Evolutionary conservation across 1,140 invertebrate genomes (phyloP), one percentile per base, ranked within the genome.

Genomic region (Trichonephila clavipes): DNA sequence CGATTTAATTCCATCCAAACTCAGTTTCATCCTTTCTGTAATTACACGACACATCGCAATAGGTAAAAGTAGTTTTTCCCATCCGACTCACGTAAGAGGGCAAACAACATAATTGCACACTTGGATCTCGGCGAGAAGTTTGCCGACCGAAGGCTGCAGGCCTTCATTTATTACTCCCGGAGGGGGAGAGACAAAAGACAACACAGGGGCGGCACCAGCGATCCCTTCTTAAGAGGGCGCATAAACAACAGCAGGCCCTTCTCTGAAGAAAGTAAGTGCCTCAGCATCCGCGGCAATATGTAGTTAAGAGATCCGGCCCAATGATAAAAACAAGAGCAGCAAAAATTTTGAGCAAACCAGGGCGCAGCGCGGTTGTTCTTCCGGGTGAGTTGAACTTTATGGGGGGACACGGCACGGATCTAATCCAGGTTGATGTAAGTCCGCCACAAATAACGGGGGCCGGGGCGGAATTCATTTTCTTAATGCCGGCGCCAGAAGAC

Each of bases 401-500:
- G 92, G 92, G 8, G 86, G 86, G 85, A 88, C 86, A 81, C 85
- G 64, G 90, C 28, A 69, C 83, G 90, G 90, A 88, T 88, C 92
- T 93, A 93, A 93, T 93, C 92, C 92, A 81, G 92, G 86, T 88
- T 93, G 92, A 93, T 93, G 92, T 93, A 93, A 93, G 92, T 66
- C 86, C 86, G 92, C 92, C 92, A 93, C 92, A 93, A 93, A 93
- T 93, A 93, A 93, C 92, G 88, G n/a, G 51, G 86, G 86, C 86
- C 86, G 72, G 91, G 91, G 34, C 92, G 66, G 92, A 93, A 93
- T 93, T 93, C 92, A 93, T 93, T 93, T 93, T 64, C 92, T 93
- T 93, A 93, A 93, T 93, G 92, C 92, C 90, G 90, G 90, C 90
- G 90, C 90, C 90, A 82, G 82, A 87, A 92, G 91, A 87, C 91